These are phyloP conservation scores for Brassicogethes aeneus DNA, from an alignment of 2,888 invertebrate species.

Conservation along the genomic window DNA sequence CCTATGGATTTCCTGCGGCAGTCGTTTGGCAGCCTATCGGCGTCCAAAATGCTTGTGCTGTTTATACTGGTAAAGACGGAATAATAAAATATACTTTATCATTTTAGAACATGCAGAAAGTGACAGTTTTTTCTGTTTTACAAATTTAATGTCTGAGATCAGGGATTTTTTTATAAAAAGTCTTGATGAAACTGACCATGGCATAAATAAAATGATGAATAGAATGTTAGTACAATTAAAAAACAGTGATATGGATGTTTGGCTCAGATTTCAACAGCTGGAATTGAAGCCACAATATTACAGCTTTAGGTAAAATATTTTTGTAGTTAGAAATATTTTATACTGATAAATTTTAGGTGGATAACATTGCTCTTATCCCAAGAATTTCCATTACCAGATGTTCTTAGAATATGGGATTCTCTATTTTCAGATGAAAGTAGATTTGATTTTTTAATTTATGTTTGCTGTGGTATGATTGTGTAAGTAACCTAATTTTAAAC, in stretches of 20 bases:
- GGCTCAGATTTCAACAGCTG: slow-evolving; percentile 67
- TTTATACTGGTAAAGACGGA: no score
- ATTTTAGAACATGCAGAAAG: slow-evolving; percentile 86
- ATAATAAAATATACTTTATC: no score
- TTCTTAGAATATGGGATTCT: slow-evolving; percentile 95
- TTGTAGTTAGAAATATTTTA: not conserved
- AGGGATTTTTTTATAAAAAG: slow-evolving; percentile 95
- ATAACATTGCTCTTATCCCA: slow-evolving; percentile 90
- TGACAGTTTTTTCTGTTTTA: slow-evolving; percentile 97
- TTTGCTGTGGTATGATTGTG: slow-evolving; percentile 98
- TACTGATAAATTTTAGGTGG: slow-evolving; percentile 53
- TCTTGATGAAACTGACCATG: slow-evolving; percentile 85
- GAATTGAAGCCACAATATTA: slow-evolving; percentile 93
- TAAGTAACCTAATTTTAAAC: slow-evolving; percentile 46
- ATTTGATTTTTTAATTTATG: slow-evolving; percentile 83
- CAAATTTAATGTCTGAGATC: slow-evolving; percentile 95
- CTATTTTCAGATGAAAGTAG: slow-evolving; percentile 83
- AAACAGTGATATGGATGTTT: slow-evolving; percentile 67
- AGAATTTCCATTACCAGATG: slow-evolving; percentile 96
- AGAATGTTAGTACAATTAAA: slow-evolving; percentile 69
- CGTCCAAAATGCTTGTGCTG: no score
- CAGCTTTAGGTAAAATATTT: slow-evolving; percentile 65
- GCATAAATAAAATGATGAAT: slow-evolving; percentile 86
- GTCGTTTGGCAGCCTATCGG: no score
- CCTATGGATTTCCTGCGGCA: no score